Percentiles rank a stretch among this genome's conserved stretches.
Conservation (phyloP, 2,797 vertebrate species). For the Epinephelus awoara region DNA sequence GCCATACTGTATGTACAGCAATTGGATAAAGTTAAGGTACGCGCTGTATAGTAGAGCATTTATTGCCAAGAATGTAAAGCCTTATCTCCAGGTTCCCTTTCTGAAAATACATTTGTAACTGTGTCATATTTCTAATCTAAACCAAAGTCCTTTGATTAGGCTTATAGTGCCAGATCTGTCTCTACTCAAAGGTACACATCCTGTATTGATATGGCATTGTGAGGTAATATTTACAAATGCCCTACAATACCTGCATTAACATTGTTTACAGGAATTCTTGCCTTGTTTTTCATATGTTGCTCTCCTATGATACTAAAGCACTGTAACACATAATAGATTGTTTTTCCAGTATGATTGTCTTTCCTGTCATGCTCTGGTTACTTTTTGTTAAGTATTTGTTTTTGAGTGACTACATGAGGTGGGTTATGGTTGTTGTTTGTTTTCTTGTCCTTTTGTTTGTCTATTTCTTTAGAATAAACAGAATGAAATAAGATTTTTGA, state of each 20-base stretch:
- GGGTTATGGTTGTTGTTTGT: constrained; percentile 46
- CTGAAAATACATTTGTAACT: constrained; percentile 20
- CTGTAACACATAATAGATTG: constrained; percentile 29
- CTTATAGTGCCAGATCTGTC: constrained; percentile 16
- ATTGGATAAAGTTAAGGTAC: constrained; percentile 48
- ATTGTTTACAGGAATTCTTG: constrained; percentile 68
- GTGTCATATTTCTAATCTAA: constrained; percentile 42
- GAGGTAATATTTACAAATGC: constrained; percentile 40
- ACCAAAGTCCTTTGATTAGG: constrained; percentile 56
- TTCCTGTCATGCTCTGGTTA: constrained; percentile 20
- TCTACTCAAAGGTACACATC: constrained; percentile 56
- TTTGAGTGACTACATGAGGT: constrained; percentile 48
- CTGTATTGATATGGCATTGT: constrained; percentile 32
- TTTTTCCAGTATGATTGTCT: constrained; percentile 29
- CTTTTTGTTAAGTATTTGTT: constrained; percentile 38
- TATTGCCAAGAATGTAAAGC: constrained; percentile 60
- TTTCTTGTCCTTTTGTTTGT: constrained; percentile 47
- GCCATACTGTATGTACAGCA: constrained; percentile 37
- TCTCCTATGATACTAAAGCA: constrained; percentile 48
- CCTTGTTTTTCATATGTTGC: constrained; percentile 39
- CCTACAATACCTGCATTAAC: constrained; percentile 47
- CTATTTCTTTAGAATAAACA: constrained; percentile 66
- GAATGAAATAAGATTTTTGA: constrained; percentile 62
- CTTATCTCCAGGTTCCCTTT: constrained; percentile 27
- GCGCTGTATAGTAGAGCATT: constrained; percentile 11